Evolutionary conservation across 2,113 vertebrate species (phyloP).

Genomic region (Apus apus): DNA sequence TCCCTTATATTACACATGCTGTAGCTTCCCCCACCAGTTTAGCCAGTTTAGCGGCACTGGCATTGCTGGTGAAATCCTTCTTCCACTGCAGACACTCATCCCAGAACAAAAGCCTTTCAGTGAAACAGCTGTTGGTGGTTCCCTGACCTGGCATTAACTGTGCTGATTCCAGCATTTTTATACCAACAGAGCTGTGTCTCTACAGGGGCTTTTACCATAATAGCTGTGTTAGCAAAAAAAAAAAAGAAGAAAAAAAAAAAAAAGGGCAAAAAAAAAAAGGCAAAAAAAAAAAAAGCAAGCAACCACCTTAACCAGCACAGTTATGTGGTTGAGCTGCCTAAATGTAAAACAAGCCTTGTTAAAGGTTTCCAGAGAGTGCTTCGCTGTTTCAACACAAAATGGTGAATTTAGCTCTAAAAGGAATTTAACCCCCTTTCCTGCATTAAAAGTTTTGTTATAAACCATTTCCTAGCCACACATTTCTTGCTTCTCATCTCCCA

Average conservation of each 20-base stretch:
- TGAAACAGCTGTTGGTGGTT: neutral
- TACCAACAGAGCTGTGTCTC: neutral
- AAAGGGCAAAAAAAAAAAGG: neutral
- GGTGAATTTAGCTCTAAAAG: neutral
- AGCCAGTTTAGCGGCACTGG: neutral
- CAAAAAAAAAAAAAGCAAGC: neutral
- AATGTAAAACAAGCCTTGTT: neutral
- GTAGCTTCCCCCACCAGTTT: neutral
- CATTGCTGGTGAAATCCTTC: neutral
- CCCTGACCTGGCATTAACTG: neutral
- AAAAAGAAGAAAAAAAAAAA: neutral
- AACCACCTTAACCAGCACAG: conserved; percentile 30
- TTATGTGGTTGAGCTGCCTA: conserved; percentile 2
- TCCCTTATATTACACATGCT: neutral
- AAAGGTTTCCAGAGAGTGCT: neutral
- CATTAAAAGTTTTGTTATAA: neutral
- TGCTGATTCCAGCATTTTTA: conserved; percentile 26
- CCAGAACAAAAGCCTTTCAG: neutral
- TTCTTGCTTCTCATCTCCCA: neutral
- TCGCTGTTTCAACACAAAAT: neutral
- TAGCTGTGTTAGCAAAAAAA: conserved; percentile 38
- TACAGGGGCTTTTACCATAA: conserved; percentile 23
- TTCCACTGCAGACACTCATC: neutral
- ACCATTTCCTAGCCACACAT: neutral
- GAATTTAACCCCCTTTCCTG: neutral